Percentiles rank a stretch among this genome's conserved stretches.
Evolutionary conservation across 2,888 invertebrate species (phyloP).

Genomic region (Dryococelus australis): DNA sequence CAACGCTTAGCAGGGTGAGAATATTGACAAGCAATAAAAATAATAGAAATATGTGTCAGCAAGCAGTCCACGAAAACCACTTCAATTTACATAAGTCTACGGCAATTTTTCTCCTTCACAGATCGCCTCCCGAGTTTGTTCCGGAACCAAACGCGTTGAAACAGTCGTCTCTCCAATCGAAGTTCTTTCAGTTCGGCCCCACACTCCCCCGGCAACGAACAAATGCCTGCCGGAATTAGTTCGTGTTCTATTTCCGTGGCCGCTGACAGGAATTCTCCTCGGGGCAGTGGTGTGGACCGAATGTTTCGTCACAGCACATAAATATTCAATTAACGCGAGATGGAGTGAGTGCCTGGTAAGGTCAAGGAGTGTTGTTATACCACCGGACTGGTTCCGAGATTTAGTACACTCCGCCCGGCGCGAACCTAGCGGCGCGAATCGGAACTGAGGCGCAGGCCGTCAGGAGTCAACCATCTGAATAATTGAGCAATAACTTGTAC

Average conservation of each 20-base stretch:
- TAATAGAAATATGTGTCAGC: no score
- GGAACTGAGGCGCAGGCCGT: background rate
- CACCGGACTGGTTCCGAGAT: background rate
- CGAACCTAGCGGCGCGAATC: background rate
- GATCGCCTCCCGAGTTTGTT: background rate
- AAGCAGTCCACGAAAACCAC: no score
- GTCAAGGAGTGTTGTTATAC: background rate
- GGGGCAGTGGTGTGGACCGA: background rate
- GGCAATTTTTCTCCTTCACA: no score
- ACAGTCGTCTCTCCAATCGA: background rate
- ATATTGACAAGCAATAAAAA: no score
- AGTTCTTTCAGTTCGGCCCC: background rate
- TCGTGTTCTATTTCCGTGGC: background rate
- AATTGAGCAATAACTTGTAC: background rate
- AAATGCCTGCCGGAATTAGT: background rate
- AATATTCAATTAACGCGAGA: background rate
- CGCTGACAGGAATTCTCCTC: background rate
- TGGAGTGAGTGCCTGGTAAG: background rate
- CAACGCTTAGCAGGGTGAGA: no score
- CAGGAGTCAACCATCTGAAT: background rate
- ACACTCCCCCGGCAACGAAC: background rate
- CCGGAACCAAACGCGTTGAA: background rate
- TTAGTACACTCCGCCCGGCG: background rate
- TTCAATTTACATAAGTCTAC: no score
- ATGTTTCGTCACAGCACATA: background rate